Conservation (phyloP, 1,140 invertebrate genomes). For the Andricus grossulariae region DNA sequence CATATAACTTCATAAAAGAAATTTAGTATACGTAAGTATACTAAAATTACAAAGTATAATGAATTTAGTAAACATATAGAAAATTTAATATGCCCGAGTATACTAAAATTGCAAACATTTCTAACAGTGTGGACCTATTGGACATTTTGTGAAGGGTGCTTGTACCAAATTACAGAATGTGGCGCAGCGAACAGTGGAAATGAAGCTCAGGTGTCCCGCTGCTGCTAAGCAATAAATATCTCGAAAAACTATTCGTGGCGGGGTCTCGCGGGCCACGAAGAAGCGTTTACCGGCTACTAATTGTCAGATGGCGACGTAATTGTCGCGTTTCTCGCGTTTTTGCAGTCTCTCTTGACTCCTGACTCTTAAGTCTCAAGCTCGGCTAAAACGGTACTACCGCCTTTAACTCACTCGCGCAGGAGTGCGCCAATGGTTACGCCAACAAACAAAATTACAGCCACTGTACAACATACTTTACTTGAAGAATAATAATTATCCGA, state of each 20-base stretch:
- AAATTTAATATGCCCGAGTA: no score
- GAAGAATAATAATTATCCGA: neutral
- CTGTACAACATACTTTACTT: neutral
- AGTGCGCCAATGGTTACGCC: constrained; percentile 34
- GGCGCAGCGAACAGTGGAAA: constrained; percentile 30
- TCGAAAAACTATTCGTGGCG: constrained; percentile 62
- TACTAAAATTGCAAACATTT: no score
- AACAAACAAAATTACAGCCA: constrained; percentile 42
- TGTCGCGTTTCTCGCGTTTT: constrained; percentile 64
- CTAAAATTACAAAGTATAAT: no score
- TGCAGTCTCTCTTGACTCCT: neutral
- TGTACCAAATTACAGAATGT: neutral
- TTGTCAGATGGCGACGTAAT: constrained; percentile 72
- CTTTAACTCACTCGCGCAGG: constrained; percentile 53
- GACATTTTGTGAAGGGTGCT: constrained; percentile 3
- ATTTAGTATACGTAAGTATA: no score
- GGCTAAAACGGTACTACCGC: constrained; percentile 65
- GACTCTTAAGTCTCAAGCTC: constrained; percentile 30
- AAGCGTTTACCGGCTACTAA: constrained; percentile 69
- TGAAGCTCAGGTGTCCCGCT: constrained; percentile 35
- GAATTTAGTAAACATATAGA: no score
- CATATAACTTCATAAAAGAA: no score
- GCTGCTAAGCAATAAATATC: constrained; percentile 62
- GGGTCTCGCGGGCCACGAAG: constrained; percentile 41
- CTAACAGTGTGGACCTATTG: neutral